These are phyloP conservation scores for Eucidaris tribuloides DNA, from an alignment of 35 echinoderm and acorn worm genomes.

Conservation along the genomic window DNA sequence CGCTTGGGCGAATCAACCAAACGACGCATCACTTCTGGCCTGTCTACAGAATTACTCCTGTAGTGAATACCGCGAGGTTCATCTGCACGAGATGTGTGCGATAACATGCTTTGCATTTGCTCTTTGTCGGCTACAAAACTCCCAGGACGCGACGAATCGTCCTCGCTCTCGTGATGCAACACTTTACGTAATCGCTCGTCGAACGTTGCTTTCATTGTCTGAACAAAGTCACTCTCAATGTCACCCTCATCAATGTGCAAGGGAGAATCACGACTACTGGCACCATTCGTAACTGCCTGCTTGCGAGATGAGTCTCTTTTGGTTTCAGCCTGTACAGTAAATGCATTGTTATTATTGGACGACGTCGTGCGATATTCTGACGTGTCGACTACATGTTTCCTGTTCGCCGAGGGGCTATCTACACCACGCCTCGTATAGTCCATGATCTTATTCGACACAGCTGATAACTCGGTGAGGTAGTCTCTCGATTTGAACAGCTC, in stretches of 20 bases:
- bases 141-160: slow-evolving; percentile 21
- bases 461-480: slow-evolving; percentile 60
- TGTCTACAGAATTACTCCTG: slow-evolving; percentile 16
- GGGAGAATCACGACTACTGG: slow-evolving; percentile 29
- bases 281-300: not conserved
- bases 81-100: not conserved
- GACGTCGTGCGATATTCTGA: not conserved
- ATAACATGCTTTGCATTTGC: not conserved
- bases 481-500: slow-evolving; percentile 75
- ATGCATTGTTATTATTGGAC: slow-evolving; percentile 77
- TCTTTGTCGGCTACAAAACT: not conserved
- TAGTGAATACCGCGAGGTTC: not conserved
- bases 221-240: slow-evolving; percentile 67
- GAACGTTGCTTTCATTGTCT: slow-evolving; percentile 68
- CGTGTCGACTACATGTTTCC: not conserved
- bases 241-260: slow-evolving; percentile 37
- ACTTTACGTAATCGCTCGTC: slow-evolving; percentile 55
- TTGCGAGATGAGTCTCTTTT: slow-evolving; percentile 14
- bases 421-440: slow-evolving; percentile 19
- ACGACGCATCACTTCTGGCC: not conserved
- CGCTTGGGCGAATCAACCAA: not conserved
- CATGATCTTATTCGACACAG: slow-evolving; percentile 67
- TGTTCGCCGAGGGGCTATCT: not conserved
- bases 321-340: not conserved
- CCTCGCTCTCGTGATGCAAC: slow-evolving; percentile 54